Base-by-base conservation (phyloP, 2,888 invertebrate genomes). In the Scaptomyza cyrtandrae region DNA sequence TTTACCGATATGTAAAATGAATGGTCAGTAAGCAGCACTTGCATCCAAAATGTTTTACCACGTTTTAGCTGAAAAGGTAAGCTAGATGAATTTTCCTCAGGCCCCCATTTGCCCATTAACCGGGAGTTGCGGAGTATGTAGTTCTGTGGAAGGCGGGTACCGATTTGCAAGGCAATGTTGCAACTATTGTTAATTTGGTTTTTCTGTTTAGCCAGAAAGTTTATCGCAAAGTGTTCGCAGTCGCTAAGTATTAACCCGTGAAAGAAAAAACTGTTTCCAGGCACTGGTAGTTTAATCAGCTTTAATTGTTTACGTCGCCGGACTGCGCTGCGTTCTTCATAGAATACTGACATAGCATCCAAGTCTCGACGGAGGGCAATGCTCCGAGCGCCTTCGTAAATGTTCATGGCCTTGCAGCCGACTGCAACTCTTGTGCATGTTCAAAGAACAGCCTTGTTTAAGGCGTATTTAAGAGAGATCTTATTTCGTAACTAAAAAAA, bases 121-220 rank as follows among this genome's bases (percentile, higher is more conserved):
- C 94, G 93, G 0, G 94, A 93, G 90, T 97, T 97, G 71, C 97
- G 93, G 1, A 96, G 96, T 9, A 97, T 94, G 84, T 95, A 95
- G 61, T 94, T 94, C 84, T 96, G 95, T 55, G 95, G 95, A 58
- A 96, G 91, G 11, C 97, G 94, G 3, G 95, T 95, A 90, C 96
- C 96, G 84, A 97, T 94, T 88, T 97, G 96, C 13, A 97, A 92
- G 0, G 95, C 95, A 31, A 96, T 93, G 79, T 95, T 95, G n/a
- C n/a, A 44, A 11, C 11, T 27, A 1, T 53, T 33, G 10, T 29
- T 45, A 1, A 14, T 6, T 10, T 65, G 6, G 1, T 10, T 16
- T n/a, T 44, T 55, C 10, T 6, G n/a, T 7, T 54, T 46, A 1
- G 58, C 45, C 1, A 70, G 31, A 45, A 85, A 81, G 11, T 88